Conservation (phyloP, 1,140 invertebrate genomes). For the Bicyclus anynana region DNA sequence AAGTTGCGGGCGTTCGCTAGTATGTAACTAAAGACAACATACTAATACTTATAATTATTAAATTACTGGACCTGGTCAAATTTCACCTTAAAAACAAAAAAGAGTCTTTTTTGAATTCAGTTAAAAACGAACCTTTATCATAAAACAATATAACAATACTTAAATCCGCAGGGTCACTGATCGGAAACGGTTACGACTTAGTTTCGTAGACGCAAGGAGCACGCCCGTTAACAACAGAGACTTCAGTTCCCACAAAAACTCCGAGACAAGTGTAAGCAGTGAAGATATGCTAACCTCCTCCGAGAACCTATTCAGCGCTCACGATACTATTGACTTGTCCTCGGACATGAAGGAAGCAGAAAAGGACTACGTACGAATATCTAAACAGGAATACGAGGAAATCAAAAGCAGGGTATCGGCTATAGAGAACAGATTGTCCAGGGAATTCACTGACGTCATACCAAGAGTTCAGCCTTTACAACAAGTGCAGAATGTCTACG, state of each 20-base stretch:
- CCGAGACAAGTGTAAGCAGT: constrained; percentile 63
- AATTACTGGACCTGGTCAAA: too few relatives aligned
- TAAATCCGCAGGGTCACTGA: constrained; percentile 59
- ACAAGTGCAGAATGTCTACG: constrained; percentile 83
- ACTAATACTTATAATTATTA: too few relatives aligned
- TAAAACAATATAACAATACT: too few relatives aligned
- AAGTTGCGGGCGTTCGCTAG: too few relatives aligned
- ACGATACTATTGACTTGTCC: constrained; percentile 66
- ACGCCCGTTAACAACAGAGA: constrained; percentile 54
- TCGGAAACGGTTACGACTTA: constrained; percentile 65
- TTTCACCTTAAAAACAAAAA: too few relatives aligned
- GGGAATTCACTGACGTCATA: constrained; percentile 80
- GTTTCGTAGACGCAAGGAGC: constrained; percentile 59
- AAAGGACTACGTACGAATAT: constrained; percentile 82
- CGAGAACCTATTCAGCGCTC: constrained; percentile 64
- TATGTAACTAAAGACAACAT: too few relatives aligned
- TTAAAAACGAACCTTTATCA: too few relatives aligned
- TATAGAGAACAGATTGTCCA: constrained; percentile 83
- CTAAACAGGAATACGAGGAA: constrained; percentile 85
- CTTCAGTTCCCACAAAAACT: constrained; percentile 58
- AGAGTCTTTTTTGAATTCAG: too few relatives aligned
- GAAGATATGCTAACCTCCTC: constrained; percentile 66
- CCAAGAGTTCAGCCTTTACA: constrained; percentile 64
- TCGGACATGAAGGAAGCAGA: constrained; percentile 62
- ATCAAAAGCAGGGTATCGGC: constrained; percentile 84